Evolutionary conservation across 2,113 vertebrate genomes (phyloP).

Genomic region (Platycercus adscitus): DNA sequence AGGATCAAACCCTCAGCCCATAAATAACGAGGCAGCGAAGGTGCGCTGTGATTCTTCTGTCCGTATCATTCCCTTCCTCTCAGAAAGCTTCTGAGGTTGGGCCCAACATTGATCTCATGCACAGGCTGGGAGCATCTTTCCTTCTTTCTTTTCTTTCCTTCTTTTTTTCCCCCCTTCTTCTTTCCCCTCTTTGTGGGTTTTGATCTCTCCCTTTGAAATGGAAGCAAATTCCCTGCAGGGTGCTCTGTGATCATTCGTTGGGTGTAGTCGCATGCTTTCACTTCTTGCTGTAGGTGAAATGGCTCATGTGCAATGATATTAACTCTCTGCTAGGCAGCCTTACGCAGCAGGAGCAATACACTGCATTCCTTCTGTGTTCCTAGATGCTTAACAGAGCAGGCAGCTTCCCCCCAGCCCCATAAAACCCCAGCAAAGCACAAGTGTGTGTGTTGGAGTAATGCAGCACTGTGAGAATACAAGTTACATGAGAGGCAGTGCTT

Average conservation of each 20-base stretch:
- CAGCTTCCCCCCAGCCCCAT: neutral
- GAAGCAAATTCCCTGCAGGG: slow-evolving; percentile 63
- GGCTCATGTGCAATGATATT: slow-evolving; percentile 55
- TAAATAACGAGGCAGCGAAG: slow-evolving; percentile 37
- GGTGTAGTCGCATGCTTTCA: slow-evolving; percentile 69
- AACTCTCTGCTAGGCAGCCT: slow-evolving; percentile 49
- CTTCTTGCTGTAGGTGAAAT: slow-evolving; percentile 66
- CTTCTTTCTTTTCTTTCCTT: neutral
- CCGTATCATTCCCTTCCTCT: slow-evolving; percentile 9
- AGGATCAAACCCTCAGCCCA: slow-evolving; percentile 51
- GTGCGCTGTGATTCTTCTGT: slow-evolving; percentile 1
- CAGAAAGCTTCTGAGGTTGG: slow-evolving; percentile 36
- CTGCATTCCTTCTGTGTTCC: neutral
- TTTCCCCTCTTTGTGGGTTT: neutral
- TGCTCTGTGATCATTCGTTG: slow-evolving; percentile 50
- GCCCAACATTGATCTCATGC: slow-evolving; percentile 52
- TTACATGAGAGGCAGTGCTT: neutral
- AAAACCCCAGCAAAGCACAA: neutral
- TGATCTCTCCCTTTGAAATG: slow-evolving; percentile 69
- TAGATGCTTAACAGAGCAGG: neutral
- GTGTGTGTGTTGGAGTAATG: neutral
- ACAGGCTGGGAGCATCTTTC: slow-evolving; percentile 5
- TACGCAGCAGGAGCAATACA: neutral
- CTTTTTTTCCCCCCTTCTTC: neutral
- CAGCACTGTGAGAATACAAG: neutral